Evolutionary conservation across 2,888 invertebrate genomes (phyloP).

Genomic region (Molorchus minor): DNA sequence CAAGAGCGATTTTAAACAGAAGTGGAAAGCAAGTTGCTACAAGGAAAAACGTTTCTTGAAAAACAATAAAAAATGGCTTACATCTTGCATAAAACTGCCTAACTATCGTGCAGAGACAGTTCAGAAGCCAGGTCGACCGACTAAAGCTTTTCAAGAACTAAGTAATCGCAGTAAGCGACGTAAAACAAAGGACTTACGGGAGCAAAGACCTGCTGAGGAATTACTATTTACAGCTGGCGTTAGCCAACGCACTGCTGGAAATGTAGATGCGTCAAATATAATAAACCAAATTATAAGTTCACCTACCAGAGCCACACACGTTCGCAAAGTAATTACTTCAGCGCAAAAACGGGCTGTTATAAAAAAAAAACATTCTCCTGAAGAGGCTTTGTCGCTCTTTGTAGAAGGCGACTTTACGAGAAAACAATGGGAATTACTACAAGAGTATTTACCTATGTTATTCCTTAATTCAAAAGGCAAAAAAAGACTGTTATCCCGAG

Average conservation of each 20-base stretch:
- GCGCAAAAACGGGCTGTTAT: background rate
- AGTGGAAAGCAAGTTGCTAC: too few species aligned
- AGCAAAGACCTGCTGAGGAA: slow-evolving; percentile 28
- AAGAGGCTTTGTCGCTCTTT: slow-evolving; percentile 23
- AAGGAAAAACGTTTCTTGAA: too few species aligned
- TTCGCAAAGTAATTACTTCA: slow-evolving; percentile 19
- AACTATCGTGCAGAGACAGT: too few species aligned
- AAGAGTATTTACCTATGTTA: background rate
- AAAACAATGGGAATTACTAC: slow-evolving; percentile 16
- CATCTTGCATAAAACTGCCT: too few species aligned
- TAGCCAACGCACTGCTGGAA: slow-evolving; percentile 29
- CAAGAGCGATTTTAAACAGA: background rate
- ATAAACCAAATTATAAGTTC: slow-evolving; percentile 29
- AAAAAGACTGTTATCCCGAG: slow-evolving; percentile 3
- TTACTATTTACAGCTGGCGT: slow-evolving; percentile 1
- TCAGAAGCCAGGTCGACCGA: background rate
- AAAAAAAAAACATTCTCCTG: background rate
- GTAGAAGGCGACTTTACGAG: slow-evolving; percentile 25
- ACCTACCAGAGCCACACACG: slow-evolving; percentile 27
- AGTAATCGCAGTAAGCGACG: slow-evolving; percentile 15
- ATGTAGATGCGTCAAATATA: slow-evolving; percentile 28
- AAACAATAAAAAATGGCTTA: too few species aligned
- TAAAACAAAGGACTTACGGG: slow-evolving; percentile 22
- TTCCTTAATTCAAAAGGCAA: background rate
- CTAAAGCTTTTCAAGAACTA: background rate